Evolutionary conservation across 2,888 invertebrate genomes (phyloP), one percentile per base, ranked within the genome.

Genomic region (Chrysolina americana): DNA sequence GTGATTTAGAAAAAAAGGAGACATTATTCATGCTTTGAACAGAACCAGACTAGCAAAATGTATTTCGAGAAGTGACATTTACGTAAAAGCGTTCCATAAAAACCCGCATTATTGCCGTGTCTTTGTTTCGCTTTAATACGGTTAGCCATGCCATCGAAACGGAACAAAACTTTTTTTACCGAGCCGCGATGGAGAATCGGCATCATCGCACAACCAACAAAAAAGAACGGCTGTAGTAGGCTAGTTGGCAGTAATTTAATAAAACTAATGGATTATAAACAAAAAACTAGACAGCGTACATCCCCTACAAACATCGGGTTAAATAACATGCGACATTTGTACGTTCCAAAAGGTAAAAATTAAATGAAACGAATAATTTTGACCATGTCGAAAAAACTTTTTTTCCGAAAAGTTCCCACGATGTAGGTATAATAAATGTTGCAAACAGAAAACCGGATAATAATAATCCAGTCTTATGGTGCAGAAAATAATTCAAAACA

Each of bases 101-200:
- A 59, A 59, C n/a, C 59, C n/a, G 36, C 59, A 59, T 59, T 59
- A 59, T 59, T 28, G 59, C 59, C 17, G 36, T 59, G 59, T 65
- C 70, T 65, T 73, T 73, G 73, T 73, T 70, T 70, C 70, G 41
- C 44, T 73, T 73, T 73, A 70, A 73, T 73, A 59, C 48, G 70
- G 73, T 73, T 73, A 64, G 65, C 64, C 50, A 65, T 65, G 69
- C 47, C 28, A 10, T 21, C 44, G 44, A 15, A 44, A 53, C 53
- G 11, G 13, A 23, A 53, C 53, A 53, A 53, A 53, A 53, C 53
- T 19, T 21, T 15, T 53, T 21, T 15, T 48, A 13, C 15, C 28
- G 28, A 50, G 10, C 36, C 66, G 2, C 21, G n/a, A n/a, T 8
- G 36, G n/a, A 65, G 15, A 65, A 65, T 41, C n/a, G 44, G 23